Percentiles rank a stretch among this genome's conserved stretches.
Conservation (phyloP, 2,888 invertebrate genomes). For the Adelphocoris suturalis region DNA sequence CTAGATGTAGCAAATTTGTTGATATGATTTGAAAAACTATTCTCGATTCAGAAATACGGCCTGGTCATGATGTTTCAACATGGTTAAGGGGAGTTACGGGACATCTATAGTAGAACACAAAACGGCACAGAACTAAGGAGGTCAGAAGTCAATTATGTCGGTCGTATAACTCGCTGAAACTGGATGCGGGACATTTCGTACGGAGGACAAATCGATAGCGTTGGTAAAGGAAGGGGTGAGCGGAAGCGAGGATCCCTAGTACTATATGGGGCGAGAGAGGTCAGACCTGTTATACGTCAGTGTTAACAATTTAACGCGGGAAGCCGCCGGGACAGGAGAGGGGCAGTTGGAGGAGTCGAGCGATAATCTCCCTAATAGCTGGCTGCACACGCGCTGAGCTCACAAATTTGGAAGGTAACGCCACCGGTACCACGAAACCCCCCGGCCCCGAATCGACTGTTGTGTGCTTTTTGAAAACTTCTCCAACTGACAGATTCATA, state of each 20-base stretch:
- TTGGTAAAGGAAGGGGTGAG: neutral
- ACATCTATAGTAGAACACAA: neutral
- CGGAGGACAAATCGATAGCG: conserved; percentile 8
- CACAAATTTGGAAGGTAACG: neutral
- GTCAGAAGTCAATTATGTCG: conserved; percentile 52
- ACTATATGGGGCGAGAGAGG: conserved; percentile 35
- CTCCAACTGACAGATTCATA: no score
- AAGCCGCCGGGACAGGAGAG: neutral
- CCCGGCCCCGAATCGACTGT: no score
- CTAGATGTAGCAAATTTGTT: no score
- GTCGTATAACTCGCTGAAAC: conserved; percentile 35
- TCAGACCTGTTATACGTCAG: conserved; percentile 39
- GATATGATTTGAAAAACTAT: no score
- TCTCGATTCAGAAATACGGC: no score
- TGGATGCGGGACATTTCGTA: conserved; percentile 48
- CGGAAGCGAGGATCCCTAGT: conserved; percentile 23
- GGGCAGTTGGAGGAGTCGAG: neutral
- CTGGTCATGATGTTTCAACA: no score
- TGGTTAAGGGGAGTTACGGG: neutral
- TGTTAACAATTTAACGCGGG: conserved; percentile 28
- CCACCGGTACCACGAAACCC: neutral
- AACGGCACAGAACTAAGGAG: neutral
- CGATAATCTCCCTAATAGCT: conserved; percentile 29
- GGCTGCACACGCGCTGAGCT: conserved; percentile 21
- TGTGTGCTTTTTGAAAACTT: no score